Conservation (phyloP, 2,888 invertebrate genomes). For the Drosophila ustulata region DNA sequence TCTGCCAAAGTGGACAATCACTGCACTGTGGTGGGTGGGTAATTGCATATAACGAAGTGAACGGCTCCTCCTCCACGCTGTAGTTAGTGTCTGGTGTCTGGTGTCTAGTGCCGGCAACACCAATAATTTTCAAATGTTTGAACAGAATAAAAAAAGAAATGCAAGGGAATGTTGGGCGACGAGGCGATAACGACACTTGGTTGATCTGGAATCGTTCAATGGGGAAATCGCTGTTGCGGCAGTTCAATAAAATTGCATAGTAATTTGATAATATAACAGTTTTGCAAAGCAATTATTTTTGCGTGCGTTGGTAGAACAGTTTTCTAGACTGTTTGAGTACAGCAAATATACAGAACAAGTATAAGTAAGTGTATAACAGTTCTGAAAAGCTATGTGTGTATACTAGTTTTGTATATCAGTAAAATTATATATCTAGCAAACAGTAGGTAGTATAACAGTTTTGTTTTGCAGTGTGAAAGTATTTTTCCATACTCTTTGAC, state of each 20-base stretch:
- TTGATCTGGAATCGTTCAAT: neutral
- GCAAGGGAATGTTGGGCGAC: neutral
- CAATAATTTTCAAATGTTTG: constrained; percentile 55
- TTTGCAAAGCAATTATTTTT: no score
- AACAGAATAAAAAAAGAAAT: constrained; percentile 31
- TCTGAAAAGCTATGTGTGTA: no score
- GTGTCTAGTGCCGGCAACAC: constrained; percentile 43
- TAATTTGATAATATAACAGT: no score
- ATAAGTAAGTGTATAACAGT: no score
- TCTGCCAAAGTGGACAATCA: constrained; percentile 72
- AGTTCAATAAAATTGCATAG: no score
- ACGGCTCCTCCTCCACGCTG: neutral
- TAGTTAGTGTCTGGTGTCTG: neutral
- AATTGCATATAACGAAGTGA: constrained; percentile 60
- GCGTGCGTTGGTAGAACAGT: no score
- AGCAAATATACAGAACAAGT: no score
- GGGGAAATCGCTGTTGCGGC: no score
- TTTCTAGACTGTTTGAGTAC: no score
- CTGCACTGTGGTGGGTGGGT: constrained; percentile 62
- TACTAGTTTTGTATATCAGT: no score
- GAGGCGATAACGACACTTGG: neutral
- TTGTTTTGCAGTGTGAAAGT: neutral
- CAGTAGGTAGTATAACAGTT: neutral
- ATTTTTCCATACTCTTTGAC: neutral
- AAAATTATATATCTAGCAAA: no score